phyloP scores from a whole-genome alignment of 2,888 invertebrate species.

The Eupithecia dodoneata region DNA sequence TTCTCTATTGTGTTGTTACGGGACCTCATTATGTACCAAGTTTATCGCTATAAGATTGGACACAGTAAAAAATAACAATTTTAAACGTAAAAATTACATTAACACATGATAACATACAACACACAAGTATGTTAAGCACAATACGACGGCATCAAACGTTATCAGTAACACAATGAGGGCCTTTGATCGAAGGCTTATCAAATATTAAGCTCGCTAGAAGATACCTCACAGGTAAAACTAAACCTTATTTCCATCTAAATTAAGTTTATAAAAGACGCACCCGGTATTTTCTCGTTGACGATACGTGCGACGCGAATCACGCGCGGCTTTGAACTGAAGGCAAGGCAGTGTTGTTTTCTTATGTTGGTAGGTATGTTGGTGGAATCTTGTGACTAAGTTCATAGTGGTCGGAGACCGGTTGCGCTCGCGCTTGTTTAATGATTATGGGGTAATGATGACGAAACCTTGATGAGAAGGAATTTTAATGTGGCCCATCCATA shows the following conservation, averaged over 20 bases:
- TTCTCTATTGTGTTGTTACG: background rate
- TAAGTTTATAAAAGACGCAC: slow-evolving; percentile 60
- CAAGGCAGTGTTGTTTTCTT: slow-evolving; percentile 47
- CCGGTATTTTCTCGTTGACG: slow-evolving; percentile 56
- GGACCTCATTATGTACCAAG: background rate
- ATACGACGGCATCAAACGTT: slow-evolving; percentile 20
- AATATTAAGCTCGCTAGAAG: slow-evolving; percentile 45
- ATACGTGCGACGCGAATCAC: slow-evolving; percentile 70
- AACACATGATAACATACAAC: slow-evolving; percentile 1
- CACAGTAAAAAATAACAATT: background rate
- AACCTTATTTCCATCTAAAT: slow-evolving; percentile 33
- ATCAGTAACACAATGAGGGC: slow-evolving; percentile 43
- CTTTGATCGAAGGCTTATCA: slow-evolving; percentile 50
- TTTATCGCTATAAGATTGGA: background rate
- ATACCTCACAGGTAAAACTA: slow-evolving; percentile 31
- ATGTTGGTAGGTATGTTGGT: slow-evolving; percentile 79
- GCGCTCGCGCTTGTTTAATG: slow-evolving; percentile 12
- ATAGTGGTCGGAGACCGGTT: slow-evolving; percentile 56
- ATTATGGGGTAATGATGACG: slow-evolving; percentile 3
- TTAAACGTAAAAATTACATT: background rate
- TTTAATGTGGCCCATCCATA: background rate
- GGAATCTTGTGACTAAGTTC: slow-evolving; percentile 76
- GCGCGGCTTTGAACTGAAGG: slow-evolving; percentile 71
- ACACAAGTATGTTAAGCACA: slow-evolving; percentile 4
- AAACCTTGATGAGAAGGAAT: slow-evolving; percentile 3